Evolutionary conservation across 2,888 invertebrate genomes (phyloP), one percentile per base, ranked within the genome.

Genomic region (Hypsopygia costalis): DNA sequence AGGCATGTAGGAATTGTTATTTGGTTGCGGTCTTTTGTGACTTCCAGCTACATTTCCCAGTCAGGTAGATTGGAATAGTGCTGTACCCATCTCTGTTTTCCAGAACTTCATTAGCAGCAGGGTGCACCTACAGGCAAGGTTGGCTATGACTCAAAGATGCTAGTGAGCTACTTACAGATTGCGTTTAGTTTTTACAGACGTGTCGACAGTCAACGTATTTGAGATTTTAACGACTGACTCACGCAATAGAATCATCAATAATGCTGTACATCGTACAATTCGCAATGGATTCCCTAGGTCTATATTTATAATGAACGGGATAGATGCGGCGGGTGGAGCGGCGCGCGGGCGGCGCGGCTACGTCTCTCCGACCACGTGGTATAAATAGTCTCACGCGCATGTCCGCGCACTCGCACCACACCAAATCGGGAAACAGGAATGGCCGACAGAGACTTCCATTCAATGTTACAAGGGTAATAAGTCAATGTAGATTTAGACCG

Each of bases 361-460:
- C 55, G 44, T 49, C 56, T 57, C 54, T 55, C 51, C 58, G 51
- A 73, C 76, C 79, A 79, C 79, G 76, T 78, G 75, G 72, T 85
- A 86, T 82, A 74, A 83, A 86, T 86, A 86, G 83, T 66, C 69
- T 74, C 76, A 60, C 52, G 73, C 81, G 80, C 79, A 74, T 72
- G 77, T 72, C 69, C 63, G 72, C 69, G 65, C 64, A 65, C 65
- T 59, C 74, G 69, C 62, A 62, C 67, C 85, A 63, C 69, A 69
- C 86, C 86, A 81, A 83, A 86, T 86, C 55, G 80, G 86, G 86
- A 80, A 69, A 74, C 75, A 79, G 52, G 71, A 62, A 66, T 69
- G 62, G 60, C 51, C 55, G 54, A 53, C 43, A 52, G 57, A 25
- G 32, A 38, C 22, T 38, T 57, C 55, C 56, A 59, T 51, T 58